Conservation (phyloP, 2,113 vertebrate species). For the Anthoscopus minutus region DNA sequence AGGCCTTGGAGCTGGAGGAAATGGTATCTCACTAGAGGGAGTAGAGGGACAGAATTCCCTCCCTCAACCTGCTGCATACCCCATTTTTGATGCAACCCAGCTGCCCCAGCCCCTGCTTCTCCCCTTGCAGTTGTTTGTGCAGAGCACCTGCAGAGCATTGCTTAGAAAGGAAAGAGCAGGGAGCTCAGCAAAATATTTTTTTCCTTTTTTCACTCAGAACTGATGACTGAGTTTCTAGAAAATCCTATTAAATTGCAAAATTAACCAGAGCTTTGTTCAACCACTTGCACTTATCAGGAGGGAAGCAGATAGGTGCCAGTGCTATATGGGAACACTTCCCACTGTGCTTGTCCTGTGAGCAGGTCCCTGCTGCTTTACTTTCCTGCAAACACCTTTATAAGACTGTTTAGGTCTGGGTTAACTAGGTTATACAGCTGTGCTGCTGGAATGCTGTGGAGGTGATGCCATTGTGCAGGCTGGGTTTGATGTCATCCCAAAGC, state of each 20-base stretch:
- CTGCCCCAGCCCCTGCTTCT: not conserved
- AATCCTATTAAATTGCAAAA: not conserved
- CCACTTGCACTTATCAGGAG: rapidly evolving
- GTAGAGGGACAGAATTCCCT: not conserved
- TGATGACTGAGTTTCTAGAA: not conserved
- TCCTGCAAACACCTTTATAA: not conserved
- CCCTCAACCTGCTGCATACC: not conserved
- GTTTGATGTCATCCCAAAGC: not conserved
- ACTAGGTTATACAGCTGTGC: not conserved
- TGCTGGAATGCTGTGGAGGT: not conserved
- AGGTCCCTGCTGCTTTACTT: not conserved
- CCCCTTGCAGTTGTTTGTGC: rapidly evolving
- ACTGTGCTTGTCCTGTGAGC: not conserved
- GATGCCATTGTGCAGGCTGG: not conserved
- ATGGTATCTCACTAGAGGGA: not conserved
- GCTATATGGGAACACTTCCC: rapidly evolving
- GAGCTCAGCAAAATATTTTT: not conserved
- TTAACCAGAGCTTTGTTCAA: not conserved
- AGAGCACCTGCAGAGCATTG: not conserved
- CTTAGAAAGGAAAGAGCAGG: not conserved
- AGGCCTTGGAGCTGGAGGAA: not conserved
- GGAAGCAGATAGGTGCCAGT: not conserved
- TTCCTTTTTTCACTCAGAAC: not conserved
- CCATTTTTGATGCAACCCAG: not conserved
- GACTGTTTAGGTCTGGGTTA: not conserved